These are phyloP conservation scores for Aplysia californica DNA, from an alignment of 1,140 invertebrate genomes.

Conservation along the genomic window DNA sequence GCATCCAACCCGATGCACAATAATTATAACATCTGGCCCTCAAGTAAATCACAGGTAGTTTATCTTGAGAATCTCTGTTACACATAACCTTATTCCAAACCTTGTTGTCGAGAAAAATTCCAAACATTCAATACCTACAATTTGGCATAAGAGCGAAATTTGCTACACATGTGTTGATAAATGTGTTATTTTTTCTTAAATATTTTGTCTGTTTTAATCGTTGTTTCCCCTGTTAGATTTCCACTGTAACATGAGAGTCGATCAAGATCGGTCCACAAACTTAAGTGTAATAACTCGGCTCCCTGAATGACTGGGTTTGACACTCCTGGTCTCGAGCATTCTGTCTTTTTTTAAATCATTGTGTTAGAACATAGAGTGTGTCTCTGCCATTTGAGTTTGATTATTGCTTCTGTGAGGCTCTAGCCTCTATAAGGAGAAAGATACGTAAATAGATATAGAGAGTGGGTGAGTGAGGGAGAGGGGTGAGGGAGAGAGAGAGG, in stretches of 20 bases:
- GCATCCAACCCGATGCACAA: no score
- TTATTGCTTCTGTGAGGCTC: not conserved
- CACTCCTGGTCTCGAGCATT: not conserved
- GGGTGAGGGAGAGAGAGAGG: constrained; percentile 1
- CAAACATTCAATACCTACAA: no score
- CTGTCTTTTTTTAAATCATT: not conserved
- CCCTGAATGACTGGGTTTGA: not conserved
- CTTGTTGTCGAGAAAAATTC: no score
- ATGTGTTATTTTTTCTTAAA: not conserved
- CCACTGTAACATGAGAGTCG: not conserved
- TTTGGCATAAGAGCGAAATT: not conserved
- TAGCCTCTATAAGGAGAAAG: constrained; percentile 4
- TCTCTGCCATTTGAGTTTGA: not conserved
- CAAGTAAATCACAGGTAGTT: no score
- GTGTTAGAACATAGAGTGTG: not conserved
- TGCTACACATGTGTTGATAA: not conserved
- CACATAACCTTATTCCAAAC: no score
- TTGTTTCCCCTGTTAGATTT: not conserved
- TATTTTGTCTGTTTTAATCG: not conserved
- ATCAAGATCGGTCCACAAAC: no score
- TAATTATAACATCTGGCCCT: no score
- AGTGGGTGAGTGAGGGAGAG: not conserved
- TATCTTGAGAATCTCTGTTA: no score
- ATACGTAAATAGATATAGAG: constrained; percentile 1
- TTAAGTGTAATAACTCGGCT: no score